Percentiles rank a stretch among this genome's conserved stretches.
Conservation (phyloP, 2,888 invertebrate genomes). For the Ectemnius lituratus region DNA sequence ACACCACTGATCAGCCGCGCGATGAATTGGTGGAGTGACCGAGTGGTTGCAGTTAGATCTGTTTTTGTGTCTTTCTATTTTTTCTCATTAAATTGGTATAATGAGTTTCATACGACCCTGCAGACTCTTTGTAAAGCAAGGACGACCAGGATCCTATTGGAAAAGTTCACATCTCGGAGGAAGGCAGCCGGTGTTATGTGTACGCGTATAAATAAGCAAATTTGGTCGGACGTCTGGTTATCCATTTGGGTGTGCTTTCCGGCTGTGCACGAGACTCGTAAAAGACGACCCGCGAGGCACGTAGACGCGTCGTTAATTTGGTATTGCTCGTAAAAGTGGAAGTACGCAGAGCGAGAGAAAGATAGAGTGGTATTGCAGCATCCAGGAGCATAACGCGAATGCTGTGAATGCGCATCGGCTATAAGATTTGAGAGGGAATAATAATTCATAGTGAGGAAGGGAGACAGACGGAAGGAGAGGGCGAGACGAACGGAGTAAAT, state of each 20-base stretch:
- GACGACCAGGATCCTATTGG: too few species aligned
- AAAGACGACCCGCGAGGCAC: slow-evolving; percentile 22
- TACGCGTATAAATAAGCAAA: slow-evolving; percentile 25
- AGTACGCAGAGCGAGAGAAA: neutral
- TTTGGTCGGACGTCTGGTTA: slow-evolving; percentile 17
- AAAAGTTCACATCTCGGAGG: too few species aligned
- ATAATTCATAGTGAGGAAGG: too few species aligned
- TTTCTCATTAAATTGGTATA: too few species aligned
- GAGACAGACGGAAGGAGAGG: neutral
- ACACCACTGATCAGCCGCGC: too few species aligned
- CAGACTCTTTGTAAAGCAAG: too few species aligned
- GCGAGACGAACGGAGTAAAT: neutral
- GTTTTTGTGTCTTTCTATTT: too few species aligned
- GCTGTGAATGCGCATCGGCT: neutral
- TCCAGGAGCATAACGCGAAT: slow-evolving; percentile 25
- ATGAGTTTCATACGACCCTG: too few species aligned
- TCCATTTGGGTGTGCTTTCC: neutral
- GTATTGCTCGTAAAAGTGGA: slow-evolving; percentile 43
- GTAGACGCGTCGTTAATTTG: slow-evolving; percentile 47
- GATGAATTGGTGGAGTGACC: too few species aligned
- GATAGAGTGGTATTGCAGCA: slow-evolving; percentile 11
- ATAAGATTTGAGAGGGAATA: slow-evolving; percentile 7
- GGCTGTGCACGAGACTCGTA: slow-evolving; percentile 23
- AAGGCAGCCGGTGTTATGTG: too few species aligned
- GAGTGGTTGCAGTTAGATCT: too few species aligned